Evolutionary conservation across 2,888 invertebrate species (phyloP).

Genomic region (Leucozona laternaria): DNA sequence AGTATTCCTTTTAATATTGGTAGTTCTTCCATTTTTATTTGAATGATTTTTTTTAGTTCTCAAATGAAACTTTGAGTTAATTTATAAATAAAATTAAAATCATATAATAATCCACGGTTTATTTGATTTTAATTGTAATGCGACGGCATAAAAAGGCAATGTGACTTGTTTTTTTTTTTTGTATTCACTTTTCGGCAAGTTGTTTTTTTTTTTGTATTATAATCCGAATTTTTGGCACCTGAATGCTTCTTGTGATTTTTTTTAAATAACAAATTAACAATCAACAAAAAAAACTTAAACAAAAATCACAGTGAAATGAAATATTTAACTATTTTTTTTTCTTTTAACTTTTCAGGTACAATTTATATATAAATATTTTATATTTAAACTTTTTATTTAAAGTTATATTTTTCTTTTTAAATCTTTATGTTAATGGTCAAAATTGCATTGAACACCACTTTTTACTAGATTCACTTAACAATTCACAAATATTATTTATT

Average conservation of each 20-base stretch:
- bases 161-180: slow-evolving; percentile 65
- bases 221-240: slow-evolving; percentile 63
- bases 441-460: slow-evolving; percentile 63
- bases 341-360: slow-evolving; percentile 71
- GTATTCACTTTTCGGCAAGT: slow-evolving; percentile 53
- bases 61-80: slow-evolving; percentile 35
- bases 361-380: slow-evolving; percentile 10
- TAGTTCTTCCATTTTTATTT: slow-evolving; percentile 93
- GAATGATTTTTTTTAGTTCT: slow-evolving; percentile 8
- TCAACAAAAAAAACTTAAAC: slow-evolving; percentile 61
- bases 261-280: slow-evolving; percentile 42
- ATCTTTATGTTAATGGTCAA: slow-evolving; percentile 38
- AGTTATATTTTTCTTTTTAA: slow-evolving; percentile 42
- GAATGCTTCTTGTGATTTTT: slow-evolving; percentile 48
- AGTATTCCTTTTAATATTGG: slow-evolving; percentile 95
- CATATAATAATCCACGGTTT: slow-evolving; percentile 74
- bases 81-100: slow-evolving; percentile 69
- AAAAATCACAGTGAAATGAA: slow-evolving; percentile 72
- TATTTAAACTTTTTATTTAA: slow-evolving; percentile 22
- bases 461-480: slow-evolving; percentile 65
- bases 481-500: slow-evolving; percentile 75
- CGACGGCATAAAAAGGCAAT: slow-evolving; percentile 75
- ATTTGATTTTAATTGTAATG: slow-evolving; percentile 76
- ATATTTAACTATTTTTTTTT: slow-evolving; percentile 46
- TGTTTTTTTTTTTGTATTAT: slow-evolving; percentile 46